Base-by-base conservation (phyloP, 2,888 invertebrate genomes). In the Helicoverpa assulta region DNA sequence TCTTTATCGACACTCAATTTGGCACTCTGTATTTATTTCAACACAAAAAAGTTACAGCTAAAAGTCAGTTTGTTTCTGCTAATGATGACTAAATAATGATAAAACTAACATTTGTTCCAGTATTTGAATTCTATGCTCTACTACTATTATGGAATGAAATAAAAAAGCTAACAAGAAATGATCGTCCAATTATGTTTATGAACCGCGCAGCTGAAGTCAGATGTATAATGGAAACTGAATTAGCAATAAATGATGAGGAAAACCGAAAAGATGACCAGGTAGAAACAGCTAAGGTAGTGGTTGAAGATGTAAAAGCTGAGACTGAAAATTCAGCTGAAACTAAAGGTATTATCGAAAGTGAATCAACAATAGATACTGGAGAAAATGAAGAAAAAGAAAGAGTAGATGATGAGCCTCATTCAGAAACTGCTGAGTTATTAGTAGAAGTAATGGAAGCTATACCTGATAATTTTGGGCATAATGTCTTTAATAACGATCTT, bases 81-180 rank as follows among this genome's bases (percentile, higher is more conserved):
- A 3, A 37, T 37, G 37, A 37, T 37, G 12, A 1, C 0, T 12
- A 37, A 12, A 12, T 37, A 10, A 37, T 10, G 1, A 37, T 37
- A 10, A 10, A 37, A 37, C 1, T 37, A 37, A 37, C 16, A 1
- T 47, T 47, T 47, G 16, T 47, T 47, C n/a, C n/a, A 47, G 47
- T 47, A 47, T 47, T 47, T 47, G 47, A 47, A 47, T 47, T 47
- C 0, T 47, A 47, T 7, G 47, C 47, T n/a, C n/a, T 47, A 47
- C n/a, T 47, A n/a, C 47, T 47, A 16, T 47, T 47, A 47, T 47
- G 47, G 47, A 47, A 47, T 47, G 47, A 47, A n/a, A 47, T 47
- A n/a, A 47, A n/a, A 47, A 47, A 47, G n/a, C 47, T 47, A 1
- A 16, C 16, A 47, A 47, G n/a, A 47, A 47, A 47, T 16, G 16